Base-by-base conservation (phyloP, 2,113 vertebrate species). In the Nansenia antarctica region DNA sequence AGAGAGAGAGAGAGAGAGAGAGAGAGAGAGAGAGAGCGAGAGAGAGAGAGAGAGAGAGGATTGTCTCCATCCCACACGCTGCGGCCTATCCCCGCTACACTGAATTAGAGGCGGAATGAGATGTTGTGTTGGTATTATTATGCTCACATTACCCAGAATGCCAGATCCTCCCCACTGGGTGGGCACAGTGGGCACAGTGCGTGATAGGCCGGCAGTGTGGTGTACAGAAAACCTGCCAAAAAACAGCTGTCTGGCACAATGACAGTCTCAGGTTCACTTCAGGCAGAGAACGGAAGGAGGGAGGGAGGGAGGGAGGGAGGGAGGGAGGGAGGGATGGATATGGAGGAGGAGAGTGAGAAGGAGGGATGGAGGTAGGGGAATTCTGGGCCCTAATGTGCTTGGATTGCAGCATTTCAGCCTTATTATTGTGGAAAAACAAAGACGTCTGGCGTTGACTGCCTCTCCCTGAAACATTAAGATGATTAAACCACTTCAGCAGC, bases 91-190 rank as follows among this genome's bases (percentile, higher is more conserved):
- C 74, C 61, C 72, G 39, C 76, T 62, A 67, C 72, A 71, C 79
- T 66, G 73, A 88, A 88, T 89, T 89, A 87, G 84, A 81, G 74
- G 61, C 62, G 77, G 82, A 87, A 89, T 86, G 83, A 88, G 84
- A 83, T 87, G 83, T 87, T 86, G 85, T 87, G 84, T 87, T 85
- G 84, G 75, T 76, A 76, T 82, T 84, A 87, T 88, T 88, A 89
- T 84, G 83, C 77, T 83, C 85, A 74, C 79, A 89, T 87, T 90
- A 87, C 75, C 49, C 68, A 73, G 80, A 85, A 76, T 85, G 85
- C 82, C 81, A 82, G 82, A 84, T 79, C 78, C 85, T 78, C 82
- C 89, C 89, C 77, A 86, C 82, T 78, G 84, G 73, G 81, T 78
- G 84, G 73, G 81, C 84, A 70, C 83, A 65, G 82, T 82, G 78